Percentiles rank a stretch among this genome's conserved stretches.
phyloP scores from a whole-genome alignment of 1,140 invertebrate species.

The Drosophila teissieri region DNA sequence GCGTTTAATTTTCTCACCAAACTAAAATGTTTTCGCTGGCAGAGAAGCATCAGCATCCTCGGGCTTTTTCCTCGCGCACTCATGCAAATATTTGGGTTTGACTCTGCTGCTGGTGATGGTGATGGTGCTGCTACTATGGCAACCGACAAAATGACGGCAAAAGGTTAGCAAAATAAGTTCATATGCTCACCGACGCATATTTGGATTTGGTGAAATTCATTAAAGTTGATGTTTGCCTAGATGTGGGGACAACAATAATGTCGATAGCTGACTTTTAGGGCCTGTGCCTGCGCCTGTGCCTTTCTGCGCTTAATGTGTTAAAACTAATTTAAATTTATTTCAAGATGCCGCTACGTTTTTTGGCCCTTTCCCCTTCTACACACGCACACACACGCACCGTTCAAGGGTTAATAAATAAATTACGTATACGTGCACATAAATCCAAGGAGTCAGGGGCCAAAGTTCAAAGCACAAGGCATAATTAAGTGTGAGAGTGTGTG shows the following conservation, averaged over 20 bases:
- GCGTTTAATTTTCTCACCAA: conserved; percentile 80
- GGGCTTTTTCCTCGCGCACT: conserved; percentile 59
- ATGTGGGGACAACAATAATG: conserved; percentile 51
- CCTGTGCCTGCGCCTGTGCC: conserved; percentile 22
- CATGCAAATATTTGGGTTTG: conserved; percentile 76
- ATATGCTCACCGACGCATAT: conserved; percentile 60
- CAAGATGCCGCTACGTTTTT: conserved; percentile 65
- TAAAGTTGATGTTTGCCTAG: conserved; percentile 81
- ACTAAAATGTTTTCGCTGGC: conserved; percentile 72
- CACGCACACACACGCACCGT: conserved; percentile 22
- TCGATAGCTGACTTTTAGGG: conserved; percentile 70
- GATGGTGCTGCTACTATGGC: conserved; percentile 37
- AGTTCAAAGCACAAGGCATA: conserved; percentile 65
- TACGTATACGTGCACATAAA: conserved; percentile 82
- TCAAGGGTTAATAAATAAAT: conserved; percentile 83
- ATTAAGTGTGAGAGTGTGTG: conserved; percentile 48
- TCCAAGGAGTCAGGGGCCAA: conserved; percentile 54
- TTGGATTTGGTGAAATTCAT: conserved; percentile 81
- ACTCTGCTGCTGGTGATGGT: conserved; percentile 27
- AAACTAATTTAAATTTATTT: conserved; percentile 84
- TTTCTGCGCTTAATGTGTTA: conserved; percentile 81
- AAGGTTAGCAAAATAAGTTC: conserved; percentile 82
- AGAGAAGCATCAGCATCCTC: background rate
- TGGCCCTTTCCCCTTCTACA: background rate
- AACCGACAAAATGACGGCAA: conserved; percentile 67